Conservation (phyloP, 2,888 invertebrate species). For the Epiblema foenella region DNA sequence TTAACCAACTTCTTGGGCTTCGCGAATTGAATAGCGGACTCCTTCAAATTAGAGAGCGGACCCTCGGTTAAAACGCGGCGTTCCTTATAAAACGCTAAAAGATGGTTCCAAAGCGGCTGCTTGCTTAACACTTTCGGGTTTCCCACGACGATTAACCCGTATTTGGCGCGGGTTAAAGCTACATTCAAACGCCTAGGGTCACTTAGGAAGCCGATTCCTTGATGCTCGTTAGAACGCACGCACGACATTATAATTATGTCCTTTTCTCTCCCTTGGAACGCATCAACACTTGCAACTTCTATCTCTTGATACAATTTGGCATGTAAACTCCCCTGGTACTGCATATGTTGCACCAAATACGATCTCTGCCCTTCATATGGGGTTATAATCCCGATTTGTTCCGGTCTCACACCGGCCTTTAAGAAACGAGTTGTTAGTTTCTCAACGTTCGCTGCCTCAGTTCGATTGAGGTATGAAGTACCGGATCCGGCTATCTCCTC, state of each 20-base stretch:
- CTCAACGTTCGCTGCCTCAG: conserved; percentile 99
- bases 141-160: conserved; percentile 98
- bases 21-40: conserved; percentile 97
- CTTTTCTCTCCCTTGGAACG: conserved; percentile 99
- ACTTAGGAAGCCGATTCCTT: conserved; percentile 99
- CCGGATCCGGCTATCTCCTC: conserved; percentile 99
- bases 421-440: conserved; percentile 98
- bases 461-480: conserved; percentile 98
- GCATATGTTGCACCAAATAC: conserved; percentile 99
- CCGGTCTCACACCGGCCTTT: conserved; percentile 97
- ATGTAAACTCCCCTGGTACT: conserved; percentile 98
- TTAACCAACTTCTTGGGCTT: conserved; percentile 98
- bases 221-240: conserved; percentile 99
- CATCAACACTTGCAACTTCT: conserved; percentile 99
- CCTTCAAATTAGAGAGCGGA: conserved; percentile 97
- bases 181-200: conserved; percentile 99
- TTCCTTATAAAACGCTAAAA: conserved; percentile 98
- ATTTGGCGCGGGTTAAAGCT: conserved; percentile 98
- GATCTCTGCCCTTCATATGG: conserved; percentile 99
- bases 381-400: conserved; percentile 99
- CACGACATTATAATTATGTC: conserved; percentile 99
- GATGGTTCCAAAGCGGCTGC: conserved; percentile 99
- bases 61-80: conserved; percentile 98
- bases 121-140: conserved; percentile 99
- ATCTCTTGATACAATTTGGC: conserved; percentile 99